Evolutionary conservation across 2,888 invertebrate genomes (phyloP), one percentile per base, ranked within the genome.

Genomic region (Sphaerophoria rueppellii): DNA sequence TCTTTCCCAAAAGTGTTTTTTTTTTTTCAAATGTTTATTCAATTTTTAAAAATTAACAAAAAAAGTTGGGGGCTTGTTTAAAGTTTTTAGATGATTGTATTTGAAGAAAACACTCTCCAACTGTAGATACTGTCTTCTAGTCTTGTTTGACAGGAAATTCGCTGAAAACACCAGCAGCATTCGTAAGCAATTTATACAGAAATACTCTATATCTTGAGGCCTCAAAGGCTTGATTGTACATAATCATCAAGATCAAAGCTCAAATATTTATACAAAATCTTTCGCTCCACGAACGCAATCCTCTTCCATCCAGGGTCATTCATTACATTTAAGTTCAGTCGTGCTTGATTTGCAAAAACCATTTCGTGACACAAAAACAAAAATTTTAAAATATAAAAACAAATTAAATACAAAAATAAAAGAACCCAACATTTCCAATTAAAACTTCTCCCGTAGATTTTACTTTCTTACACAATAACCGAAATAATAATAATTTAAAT

Each of bases 391-490:
- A 61, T 9, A 48, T 46, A 34, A 61, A 48, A 61, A 46, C 14
- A 60, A 32, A 55, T 2, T 6, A 7, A 58, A 52, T 3, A 9
- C 6, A 52, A 24, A 7, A 37, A 40, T 35, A 40, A 60, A 60
- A 50, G 9, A 50, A 46, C 46, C 11, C 46, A 46, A 50, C 40
- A 60, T 65, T 65, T 65, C 65, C 65, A 65, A 65, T 65, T 65
- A 65, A 65, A 65, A 65, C 50, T 65, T 65, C 65, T 50, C 65
- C 50, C 65, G 48, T 65, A 65, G 50, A 65, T 65, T 65, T 50
- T 50, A 37, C 65, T 65, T 50, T 50, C 35, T 16, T 32, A 24
- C 16, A 65, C 40, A 60, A 60, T 60, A 60, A 63, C 63, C 61
- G 48, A 35, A 65, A 24, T 24, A 46, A 65, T 65, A 65, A 50